Evolutionary conservation across 2,113 vertebrate genomes (phyloP), one percentile per base, ranked within the genome.

Genomic region (Aegotheles bennettii): DNA sequence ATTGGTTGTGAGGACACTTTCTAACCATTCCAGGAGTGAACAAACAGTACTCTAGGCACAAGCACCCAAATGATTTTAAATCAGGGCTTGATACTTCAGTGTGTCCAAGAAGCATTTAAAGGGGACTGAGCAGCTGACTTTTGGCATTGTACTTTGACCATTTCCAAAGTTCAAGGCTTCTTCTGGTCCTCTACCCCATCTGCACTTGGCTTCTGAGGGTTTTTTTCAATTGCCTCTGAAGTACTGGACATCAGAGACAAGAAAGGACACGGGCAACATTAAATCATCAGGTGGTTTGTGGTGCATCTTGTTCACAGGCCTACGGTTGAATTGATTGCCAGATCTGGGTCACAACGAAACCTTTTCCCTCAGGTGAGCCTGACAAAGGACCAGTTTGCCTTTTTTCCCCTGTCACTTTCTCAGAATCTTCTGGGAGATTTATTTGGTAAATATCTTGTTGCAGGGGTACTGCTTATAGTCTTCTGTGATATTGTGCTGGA

Each of bases 231-330:
- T 90, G 79, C 64, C 71, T 70, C 68, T 70, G 90, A 92, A 80
- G 85, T 88, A 76, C 88, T 95, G 86, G 76, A 92, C 81, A 84
- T 96, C 86, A 95, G 82, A 80, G 21, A 74, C 80, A 94, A 94
- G 86, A 93, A 86, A 87, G 73, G 88, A 84, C 71, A 43, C 83
- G 89, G 86, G 53, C 90, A 76, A 89, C 84, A 92, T 92, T 90
- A 93, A 94, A 76, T 92, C 35, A 67, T 93, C 76, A 63, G 85
- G 47, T 94, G 79, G 71, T 81, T 94, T 93, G 86, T 81, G 86
- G 89, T 93, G 69, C 38, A 42, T 84, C 59, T 92, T 89, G 76
- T 73, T 96, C 76, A 67, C 79, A 88, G 70, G 19, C 31, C 0
- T 61, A 47, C 11, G 1, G 51, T 38, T 87, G 68, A 92, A 71